phyloP scores from a whole-genome alignment of 2,113 vertebrate genomes.

The Saguinus midas region DNA sequence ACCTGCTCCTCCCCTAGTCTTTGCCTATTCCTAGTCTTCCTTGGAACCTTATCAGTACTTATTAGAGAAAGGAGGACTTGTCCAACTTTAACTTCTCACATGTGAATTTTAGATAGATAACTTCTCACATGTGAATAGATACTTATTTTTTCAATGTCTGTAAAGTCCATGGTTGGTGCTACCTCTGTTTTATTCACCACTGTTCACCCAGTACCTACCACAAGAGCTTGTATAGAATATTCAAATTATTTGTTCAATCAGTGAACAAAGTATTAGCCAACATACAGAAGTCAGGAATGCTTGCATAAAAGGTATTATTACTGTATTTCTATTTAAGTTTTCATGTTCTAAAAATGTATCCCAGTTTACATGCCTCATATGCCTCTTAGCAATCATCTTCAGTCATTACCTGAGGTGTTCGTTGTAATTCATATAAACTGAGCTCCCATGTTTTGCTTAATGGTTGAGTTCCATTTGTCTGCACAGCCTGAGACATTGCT shows the following conservation, averaged over 20 bases:
- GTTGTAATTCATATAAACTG: constrained; percentile 96
- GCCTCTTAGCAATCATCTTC: not conserved
- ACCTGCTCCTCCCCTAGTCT: not conserved
- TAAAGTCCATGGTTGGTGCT: not conserved
- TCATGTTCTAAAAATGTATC: constrained; percentile 24
- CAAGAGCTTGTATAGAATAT: not conserved
- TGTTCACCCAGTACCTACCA: not conserved
- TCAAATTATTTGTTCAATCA: not conserved
- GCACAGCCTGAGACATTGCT: constrained; percentile 97
- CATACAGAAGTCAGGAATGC: not conserved
- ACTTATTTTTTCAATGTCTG: not conserved
- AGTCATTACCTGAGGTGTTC: constrained; percentile 94
- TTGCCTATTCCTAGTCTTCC: not conserved
- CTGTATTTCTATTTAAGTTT: not conserved
- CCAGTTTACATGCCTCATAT: not conserved
- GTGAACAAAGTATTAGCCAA: constrained; percentile 2
- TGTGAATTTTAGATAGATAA: not conserved
- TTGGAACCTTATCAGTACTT: not conserved
- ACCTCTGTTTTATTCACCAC: not conserved
- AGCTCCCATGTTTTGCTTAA: constrained; percentile 99
- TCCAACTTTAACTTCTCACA: not conserved
- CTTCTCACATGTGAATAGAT: not conserved
- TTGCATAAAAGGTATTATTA: not conserved
- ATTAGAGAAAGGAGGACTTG: not conserved
- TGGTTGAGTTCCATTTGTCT: constrained; percentile 96